Conservation (phyloP, 2,113 vertebrate genomes). For the Lanius ludovicianus region DNA sequence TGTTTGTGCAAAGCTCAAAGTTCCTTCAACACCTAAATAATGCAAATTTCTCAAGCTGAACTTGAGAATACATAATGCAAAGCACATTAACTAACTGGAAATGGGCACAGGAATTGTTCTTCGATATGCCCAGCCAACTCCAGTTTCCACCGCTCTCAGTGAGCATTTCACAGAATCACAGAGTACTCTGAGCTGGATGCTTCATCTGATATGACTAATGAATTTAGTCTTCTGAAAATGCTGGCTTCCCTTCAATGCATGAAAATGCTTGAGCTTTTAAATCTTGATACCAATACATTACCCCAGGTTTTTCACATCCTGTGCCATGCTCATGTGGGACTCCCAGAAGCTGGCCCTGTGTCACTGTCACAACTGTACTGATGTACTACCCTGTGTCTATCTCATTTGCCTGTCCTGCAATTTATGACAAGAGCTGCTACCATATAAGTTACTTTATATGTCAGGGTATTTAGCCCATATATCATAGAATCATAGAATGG, state of each 20-base stretch:
- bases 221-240: not conserved
- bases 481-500: not conserved
- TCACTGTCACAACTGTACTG: not conserved
- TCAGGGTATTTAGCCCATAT: not conserved
- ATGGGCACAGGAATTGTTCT: not conserved
- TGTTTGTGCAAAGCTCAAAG: not conserved
- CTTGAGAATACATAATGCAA: not conserved
- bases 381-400: not conserved
- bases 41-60: not conserved
- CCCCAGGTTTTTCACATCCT: not conserved
- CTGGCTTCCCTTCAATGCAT: not conserved
- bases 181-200: not conserved
- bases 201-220: not conserved
- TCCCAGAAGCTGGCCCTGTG: not conserved
- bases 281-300: not conserved
- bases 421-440: not conserved
- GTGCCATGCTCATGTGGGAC: not conserved
- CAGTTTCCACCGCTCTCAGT: not conserved
- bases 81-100: not conserved
- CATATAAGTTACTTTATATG: not conserved
- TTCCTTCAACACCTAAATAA: not conserved
- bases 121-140: not conserved
- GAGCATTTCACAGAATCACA: not conserved
- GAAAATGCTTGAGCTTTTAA: not conserved
- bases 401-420: not conserved